phyloP scores from a whole-genome alignment of 2,888 invertebrate genomes.

The Syrphus vitripennis region DNA sequence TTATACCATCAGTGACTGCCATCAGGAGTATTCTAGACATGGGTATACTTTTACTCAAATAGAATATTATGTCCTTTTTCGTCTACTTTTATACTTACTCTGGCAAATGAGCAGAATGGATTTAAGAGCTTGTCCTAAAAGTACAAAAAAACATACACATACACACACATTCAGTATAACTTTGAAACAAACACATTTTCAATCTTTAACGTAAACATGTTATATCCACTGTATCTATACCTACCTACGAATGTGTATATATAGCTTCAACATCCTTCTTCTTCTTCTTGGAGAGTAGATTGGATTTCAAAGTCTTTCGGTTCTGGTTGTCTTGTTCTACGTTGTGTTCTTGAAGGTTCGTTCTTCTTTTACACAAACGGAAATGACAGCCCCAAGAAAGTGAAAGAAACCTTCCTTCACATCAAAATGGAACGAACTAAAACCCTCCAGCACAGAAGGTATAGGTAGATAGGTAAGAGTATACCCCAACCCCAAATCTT shows the following conservation, averaged over 20 bases:
- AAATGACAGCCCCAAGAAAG: constrained; percentile 74
- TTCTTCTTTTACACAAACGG: constrained; percentile 59
- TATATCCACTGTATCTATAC: neutral
- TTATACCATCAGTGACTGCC: neutral
- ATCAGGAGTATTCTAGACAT: constrained; percentile 8
- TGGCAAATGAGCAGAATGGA: constrained; percentile 69
- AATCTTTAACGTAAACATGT: constrained; percentile 32
- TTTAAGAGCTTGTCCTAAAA: constrained; percentile 40
- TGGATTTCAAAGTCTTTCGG: constrained; percentile 69
- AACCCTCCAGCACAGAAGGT: constrained; percentile 17
- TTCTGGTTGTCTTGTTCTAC: constrained; percentile 70
- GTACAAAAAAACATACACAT: neutral
- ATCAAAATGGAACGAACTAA: constrained; percentile 51
- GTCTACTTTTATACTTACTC: constrained; percentile 38
- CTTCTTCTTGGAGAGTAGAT: constrained; percentile 60
- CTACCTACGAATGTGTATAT: neutral
- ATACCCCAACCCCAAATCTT: constrained; percentile 7
- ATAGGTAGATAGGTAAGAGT: neutral
- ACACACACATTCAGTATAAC: constrained; percentile 1
- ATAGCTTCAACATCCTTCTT: constrained; percentile 42
- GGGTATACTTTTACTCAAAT: constrained; percentile 42
- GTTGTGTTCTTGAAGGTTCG: constrained; percentile 66
- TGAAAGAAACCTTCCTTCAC: constrained; percentile 79
- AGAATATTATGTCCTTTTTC: constrained; percentile 62
- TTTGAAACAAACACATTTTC: constrained; percentile 24